Evolutionary conservation across 2,113 vertebrate species (phyloP).

Genomic region (rabbit (Oryctolagus cuniculus)): DNA sequence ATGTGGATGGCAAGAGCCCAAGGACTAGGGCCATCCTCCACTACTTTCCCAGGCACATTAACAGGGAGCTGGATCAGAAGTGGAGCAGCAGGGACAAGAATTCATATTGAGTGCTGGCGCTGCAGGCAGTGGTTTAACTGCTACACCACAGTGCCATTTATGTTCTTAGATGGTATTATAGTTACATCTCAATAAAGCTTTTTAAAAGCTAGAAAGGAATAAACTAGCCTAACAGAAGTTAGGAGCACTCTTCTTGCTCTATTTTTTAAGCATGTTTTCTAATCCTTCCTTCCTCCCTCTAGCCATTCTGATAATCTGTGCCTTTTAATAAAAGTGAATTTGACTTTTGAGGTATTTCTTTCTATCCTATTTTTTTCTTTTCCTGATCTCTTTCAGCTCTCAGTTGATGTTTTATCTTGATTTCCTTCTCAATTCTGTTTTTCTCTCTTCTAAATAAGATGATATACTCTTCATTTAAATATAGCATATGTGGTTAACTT

Average conservation of each 20-base stretch:
- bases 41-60: no score
- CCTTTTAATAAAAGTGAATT: neutral
- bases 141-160: no score
- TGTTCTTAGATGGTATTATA: neutral
- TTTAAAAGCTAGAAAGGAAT: neutral
- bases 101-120: no score
- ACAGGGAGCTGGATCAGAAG: no score
- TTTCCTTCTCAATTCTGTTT: neutral
- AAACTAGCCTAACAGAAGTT: neutral
- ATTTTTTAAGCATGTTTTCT: neutral
- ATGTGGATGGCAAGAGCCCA: no score
- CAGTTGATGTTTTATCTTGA: neutral
- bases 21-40: no score
- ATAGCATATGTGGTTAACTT: neutral
- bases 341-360: neutral
- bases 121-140: no score
- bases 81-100: no score
- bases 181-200: neutral
- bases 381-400: neutral
- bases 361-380: neutral
- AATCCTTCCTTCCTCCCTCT: neutral
- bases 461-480: neutral
- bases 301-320: neutral
- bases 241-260: neutral
- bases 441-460: slow-evolving; percentile 11